These are phyloP conservation scores for Lycopodina hypogea DNA, from an alignment of 37 sponge, comb jelly and placozoan genomes.

Conservation along the genomic window DNA sequence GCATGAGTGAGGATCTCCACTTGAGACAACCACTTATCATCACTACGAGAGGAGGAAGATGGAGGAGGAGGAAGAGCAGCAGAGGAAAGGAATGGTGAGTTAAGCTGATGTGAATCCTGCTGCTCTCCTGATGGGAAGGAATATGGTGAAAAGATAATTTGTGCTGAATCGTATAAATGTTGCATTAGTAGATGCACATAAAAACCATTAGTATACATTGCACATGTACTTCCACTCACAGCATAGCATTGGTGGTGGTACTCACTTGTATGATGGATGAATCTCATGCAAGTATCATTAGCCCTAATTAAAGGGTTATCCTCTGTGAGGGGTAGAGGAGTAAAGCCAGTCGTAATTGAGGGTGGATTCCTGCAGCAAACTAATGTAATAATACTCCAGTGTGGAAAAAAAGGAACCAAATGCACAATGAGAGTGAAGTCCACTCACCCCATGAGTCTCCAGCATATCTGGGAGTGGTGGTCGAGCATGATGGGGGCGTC, in stretches of 20 bases:
- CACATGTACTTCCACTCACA: no score
- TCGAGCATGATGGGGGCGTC: constrained; percentile 74
- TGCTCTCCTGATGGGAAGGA: no score
- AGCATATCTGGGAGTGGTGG: constrained; percentile 50
- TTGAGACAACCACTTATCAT: constrained; percentile 81
- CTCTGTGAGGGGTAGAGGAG: constrained; percentile 26
- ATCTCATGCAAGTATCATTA: constrained; percentile 25
- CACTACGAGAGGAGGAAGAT: constrained; percentile 1
- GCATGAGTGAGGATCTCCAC: constrained; percentile 90
- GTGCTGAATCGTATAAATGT: no score
- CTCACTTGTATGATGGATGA: not conserved
- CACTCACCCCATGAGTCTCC: constrained; percentile 69
- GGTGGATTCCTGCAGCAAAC: constrained; percentile 18
- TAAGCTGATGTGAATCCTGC: no score
- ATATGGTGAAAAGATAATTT: no score
- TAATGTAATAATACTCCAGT: not conserved
- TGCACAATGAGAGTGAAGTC: not conserved
- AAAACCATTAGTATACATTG: no score
- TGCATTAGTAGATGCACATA: no score
- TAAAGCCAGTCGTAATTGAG: constrained; percentile 9
- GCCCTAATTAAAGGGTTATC: constrained; percentile 53
- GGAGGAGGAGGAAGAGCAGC: not conserved
- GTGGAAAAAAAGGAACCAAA: not conserved
- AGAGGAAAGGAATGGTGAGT: no score
- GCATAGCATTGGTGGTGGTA: not conserved